These are phyloP conservation scores for Beris morrisii DNA, from an alignment of 2,888 invertebrate genomes.

Conservation along the genomic window DNA sequence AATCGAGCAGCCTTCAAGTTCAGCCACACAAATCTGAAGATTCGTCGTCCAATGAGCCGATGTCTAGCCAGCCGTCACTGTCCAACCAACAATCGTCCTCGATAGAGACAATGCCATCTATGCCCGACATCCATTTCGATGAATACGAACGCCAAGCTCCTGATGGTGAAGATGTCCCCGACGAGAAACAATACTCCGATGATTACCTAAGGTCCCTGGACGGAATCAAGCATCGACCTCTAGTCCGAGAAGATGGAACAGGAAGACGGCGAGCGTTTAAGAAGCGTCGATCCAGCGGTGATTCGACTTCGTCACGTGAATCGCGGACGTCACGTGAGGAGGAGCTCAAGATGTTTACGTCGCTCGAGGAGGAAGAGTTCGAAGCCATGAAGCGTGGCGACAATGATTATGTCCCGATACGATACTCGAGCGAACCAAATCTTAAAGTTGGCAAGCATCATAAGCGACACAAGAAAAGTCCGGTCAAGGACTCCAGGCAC, in stretches of 20 bases:
- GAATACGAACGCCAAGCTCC: constrained; percentile 58
- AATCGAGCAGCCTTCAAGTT: constrained; percentile 46
- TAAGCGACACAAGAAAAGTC: constrained; percentile 52
- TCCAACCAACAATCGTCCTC: constrained; percentile 47
- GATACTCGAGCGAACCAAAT: constrained; percentile 51
- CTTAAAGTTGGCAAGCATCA: constrained; percentile 48
- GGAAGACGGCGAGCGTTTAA: constrained; percentile 64
- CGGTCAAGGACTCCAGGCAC: constrained; percentile 47
- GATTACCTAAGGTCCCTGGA: constrained; percentile 63
- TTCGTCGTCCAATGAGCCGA: constrained; percentile 50
- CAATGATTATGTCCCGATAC: constrained; percentile 50
- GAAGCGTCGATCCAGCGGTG: constrained; percentile 62
- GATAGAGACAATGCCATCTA: constrained; percentile 32
- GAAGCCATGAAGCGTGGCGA: constrained; percentile 51
- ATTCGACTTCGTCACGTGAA: constrained; percentile 62
- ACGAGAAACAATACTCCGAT: constrained; percentile 51
- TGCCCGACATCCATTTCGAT: constrained; percentile 60
- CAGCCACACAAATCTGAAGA: constrained; percentile 47
- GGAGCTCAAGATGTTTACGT: constrained; percentile 66
- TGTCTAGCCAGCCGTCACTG: constrained; percentile 48
- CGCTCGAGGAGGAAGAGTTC: constrained; percentile 65
- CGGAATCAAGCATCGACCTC: constrained; percentile 65
- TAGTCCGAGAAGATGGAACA: constrained; percentile 65
- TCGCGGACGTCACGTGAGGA: constrained; percentile 66
- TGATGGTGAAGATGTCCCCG: constrained; percentile 49